Evolutionary conservation across 2,888 invertebrate genomes (phyloP), one percentile per base, ranked within the genome.

Genomic region (Sesamia inferens): DNA sequence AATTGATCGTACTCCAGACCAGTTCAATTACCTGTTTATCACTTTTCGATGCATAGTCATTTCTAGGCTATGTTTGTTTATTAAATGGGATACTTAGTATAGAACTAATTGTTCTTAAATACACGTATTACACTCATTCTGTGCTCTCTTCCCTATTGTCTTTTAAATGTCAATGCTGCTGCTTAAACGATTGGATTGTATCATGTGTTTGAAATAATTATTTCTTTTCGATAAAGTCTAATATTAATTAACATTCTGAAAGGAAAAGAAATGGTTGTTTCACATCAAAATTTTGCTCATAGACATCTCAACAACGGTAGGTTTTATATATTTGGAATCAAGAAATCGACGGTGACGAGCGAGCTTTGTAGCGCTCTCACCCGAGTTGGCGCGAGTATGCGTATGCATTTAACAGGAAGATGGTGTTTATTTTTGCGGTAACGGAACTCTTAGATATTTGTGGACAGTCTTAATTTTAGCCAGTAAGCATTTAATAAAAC

Each of bases 151-250:
- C 70, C 67, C 68, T 80, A 64, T 63, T 67, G 58, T 83, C 78
- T 74, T 31, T 74, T 71, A 62, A 71, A 73, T 70, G 59, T 66
- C 65, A 74, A 74, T 61, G 79, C 66, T 64, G 75, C 75, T 78
- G 85, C 85, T 83, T 85, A 61, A 76, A 73, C 68, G 44, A 85
- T 84, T 85, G 83, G 85, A 81, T 76, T 82, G 68, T 83, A 71
- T 74, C 65, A 75, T 82, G 71, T 82, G 75, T 79, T 67, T 63
- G 78, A 84, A 86, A 74, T 77, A 68, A 76, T 84, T 24, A 77
- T 81, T 86, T 84, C 75, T 77, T 71, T 79, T 69, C 13, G 16
- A 58, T 47, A 31, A 54, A 65, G 7, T 78, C 5, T 5, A 39
- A 6, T 76, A n/a, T 59, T 48, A 47, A 48, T 66, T 22, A 13